Evolutionary conservation across 2,888 invertebrate species (phyloP).

Genomic region (Drosophila cognata): DNA sequence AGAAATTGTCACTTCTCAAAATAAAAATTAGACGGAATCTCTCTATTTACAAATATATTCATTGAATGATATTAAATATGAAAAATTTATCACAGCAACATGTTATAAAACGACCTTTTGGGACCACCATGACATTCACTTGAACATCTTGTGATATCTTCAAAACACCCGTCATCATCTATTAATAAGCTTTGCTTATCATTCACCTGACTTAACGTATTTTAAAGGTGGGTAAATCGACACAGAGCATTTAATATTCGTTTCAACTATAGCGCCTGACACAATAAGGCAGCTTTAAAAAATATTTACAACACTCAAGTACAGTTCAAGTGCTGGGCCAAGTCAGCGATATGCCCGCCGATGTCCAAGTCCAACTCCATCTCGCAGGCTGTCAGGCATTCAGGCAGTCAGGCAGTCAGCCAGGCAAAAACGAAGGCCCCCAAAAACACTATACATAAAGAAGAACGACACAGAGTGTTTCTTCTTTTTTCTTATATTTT

Average conservation of each 20-base stretch:
- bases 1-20: slow-evolving; percentile 23
- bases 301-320: slow-evolving; percentile 82
- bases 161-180: slow-evolving; percentile 54
- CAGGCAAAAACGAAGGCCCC: slow-evolving; percentile 65
- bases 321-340: slow-evolving; percentile 79
- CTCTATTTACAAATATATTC: neutral
- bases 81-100: neutral
- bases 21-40: neutral
- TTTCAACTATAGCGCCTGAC: slow-evolving; percentile 62
- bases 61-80: neutral
- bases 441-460: slow-evolving; percentile 51
- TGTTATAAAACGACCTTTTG: neutral
- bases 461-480: slow-evolving; percentile 77
- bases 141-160: slow-evolving; percentile 46
- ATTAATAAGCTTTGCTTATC: slow-evolving; percentile 73
- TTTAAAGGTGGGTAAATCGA: slow-evolving; percentile 13
- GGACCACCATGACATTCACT: slow-evolving; percentile 54
- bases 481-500: slow-evolving; percentile 41
- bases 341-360: slow-evolving; percentile 66
- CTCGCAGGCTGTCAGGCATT: slow-evolving; percentile 31
- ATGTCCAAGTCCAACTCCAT: slow-evolving; percentile 50
- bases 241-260: slow-evolving; percentile 69
- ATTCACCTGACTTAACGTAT: slow-evolving; percentile 12
- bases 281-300: slow-evolving; percentile 76
- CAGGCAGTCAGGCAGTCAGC: slow-evolving; percentile 14